Evolutionary conservation across 2,888 invertebrate species (phyloP).

Genomic region (Molorchus minor): DNA sequence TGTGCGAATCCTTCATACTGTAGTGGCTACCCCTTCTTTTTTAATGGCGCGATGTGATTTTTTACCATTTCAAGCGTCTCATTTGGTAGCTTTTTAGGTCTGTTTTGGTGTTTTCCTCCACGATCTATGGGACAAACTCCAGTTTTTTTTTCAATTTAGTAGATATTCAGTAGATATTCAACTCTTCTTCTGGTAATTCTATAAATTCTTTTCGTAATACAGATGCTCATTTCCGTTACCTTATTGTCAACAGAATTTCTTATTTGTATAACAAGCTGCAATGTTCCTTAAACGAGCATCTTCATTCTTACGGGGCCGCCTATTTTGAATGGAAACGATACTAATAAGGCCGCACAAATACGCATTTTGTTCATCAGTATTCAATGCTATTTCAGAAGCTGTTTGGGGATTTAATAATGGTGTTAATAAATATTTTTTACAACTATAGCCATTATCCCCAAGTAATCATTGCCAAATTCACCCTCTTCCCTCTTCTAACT

Average conservation of each 20-base stretch:
- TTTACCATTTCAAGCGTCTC: constrained; percentile 6
- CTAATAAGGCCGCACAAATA: neutral
- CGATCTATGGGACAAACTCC: constrained; percentile 12
- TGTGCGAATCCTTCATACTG: constrained; percentile 38
- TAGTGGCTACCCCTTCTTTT: constrained; percentile 43
- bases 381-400: too few relatives aligned
- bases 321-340: neutral
- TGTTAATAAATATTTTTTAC: too few relatives aligned
- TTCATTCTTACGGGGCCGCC: neutral
- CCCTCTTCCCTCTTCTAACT: too few relatives aligned
- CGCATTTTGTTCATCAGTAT: neutral
- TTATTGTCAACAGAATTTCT: neutral
- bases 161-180: neutral
- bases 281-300: constrained; percentile 3
- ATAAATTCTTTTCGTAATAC: neutral
- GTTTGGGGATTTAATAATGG: too few relatives aligned
- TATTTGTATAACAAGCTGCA: constrained; percentile 3
- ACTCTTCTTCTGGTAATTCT: constrained; percentile 4
- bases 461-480: too few relatives aligned
- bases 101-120: constrained; percentile 18
- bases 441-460: too few relatives aligned
- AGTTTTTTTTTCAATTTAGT: neutral
- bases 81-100: constrained; percentile 11
- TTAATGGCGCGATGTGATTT: constrained; percentile 43
- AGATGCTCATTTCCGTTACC: neutral